These are phyloP conservation scores for Rattus rattus DNA, from an alignment of 2,113 vertebrate genomes.

Conservation along the genomic window DNA sequence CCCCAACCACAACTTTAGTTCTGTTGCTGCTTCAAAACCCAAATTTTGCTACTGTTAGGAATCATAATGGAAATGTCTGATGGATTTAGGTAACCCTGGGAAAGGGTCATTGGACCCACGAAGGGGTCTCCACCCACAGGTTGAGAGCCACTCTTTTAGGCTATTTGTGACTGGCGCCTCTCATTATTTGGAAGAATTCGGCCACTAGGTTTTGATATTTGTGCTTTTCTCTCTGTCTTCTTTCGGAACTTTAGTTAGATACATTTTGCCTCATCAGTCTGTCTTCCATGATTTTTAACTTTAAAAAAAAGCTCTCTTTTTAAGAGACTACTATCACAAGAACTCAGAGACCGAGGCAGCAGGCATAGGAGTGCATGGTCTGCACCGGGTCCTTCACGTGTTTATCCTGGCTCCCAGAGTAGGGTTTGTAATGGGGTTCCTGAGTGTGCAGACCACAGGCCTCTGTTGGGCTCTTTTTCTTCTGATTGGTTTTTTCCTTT, in stretches of 20 bases:
- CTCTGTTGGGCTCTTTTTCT: not conserved
- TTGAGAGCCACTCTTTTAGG: not conserved
- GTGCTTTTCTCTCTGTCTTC: not conserved
- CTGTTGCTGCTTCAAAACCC: not conserved
- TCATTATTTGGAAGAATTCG: not conserved
- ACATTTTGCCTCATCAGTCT: not conserved
- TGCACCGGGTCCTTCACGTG: not conserved
- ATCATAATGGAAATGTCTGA: not conserved
- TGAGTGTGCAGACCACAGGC: not conserved
- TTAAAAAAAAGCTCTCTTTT: not conserved
- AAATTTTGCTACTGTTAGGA: not conserved
- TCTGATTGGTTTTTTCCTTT: not conserved
- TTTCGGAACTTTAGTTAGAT: constrained; percentile 33
- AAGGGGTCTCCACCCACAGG: not conserved
- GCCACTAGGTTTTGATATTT: not conserved
- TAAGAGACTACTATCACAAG: not conserved
- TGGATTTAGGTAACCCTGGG: not conserved
- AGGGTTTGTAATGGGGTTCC: not conserved
- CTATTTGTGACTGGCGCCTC: not conserved
- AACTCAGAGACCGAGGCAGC: not conserved
- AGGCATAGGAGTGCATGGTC: not conserved
- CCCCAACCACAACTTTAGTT: not conserved
- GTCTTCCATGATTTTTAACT: not conserved
- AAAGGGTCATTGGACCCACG: not conserved
- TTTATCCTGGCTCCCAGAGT: not conserved